phyloP scores from a whole-genome alignment of 2,113 vertebrate genomes.

The Theristicus caerulescens region DNA sequence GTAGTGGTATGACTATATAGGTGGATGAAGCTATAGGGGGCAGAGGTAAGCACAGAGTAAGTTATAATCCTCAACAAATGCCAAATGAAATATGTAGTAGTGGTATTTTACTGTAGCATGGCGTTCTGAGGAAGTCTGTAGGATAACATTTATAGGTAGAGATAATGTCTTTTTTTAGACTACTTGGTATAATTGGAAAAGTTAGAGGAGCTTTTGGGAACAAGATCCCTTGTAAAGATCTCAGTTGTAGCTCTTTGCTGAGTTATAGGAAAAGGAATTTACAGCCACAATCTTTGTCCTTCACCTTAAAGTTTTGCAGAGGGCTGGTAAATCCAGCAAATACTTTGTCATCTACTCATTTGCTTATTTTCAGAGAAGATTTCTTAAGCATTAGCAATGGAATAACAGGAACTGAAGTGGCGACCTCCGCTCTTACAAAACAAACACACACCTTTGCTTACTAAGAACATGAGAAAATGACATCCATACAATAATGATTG shows the following conservation, averaged over 20 bases:
- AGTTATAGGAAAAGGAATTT: not conserved
- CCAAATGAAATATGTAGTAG: not conserved
- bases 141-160: not conserved
- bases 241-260: not conserved
- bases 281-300: not conserved
- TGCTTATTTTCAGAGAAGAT: not conserved
- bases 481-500: not conserved
- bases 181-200: not conserved
- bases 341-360: not conserved
- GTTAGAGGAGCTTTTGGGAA: not conserved
- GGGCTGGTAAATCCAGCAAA: not conserved
- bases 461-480: not conserved
- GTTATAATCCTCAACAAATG: not conserved
- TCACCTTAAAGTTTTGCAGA: not conserved
- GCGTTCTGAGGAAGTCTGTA: not conserved
- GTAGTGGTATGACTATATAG: not conserved
- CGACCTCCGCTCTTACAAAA: not conserved
- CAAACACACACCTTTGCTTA: not conserved
- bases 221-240: not conserved
- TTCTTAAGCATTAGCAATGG: not conserved
- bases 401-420: not conserved
- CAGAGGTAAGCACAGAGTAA: not conserved
- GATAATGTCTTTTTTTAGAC: not conserved
- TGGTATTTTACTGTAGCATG: not conserved
- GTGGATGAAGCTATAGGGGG: not conserved